These are phyloP conservation scores for Capricornis sumatraensis DNA, from an alignment of 2,113 vertebrate species.

Conservation along the genomic window DNA sequence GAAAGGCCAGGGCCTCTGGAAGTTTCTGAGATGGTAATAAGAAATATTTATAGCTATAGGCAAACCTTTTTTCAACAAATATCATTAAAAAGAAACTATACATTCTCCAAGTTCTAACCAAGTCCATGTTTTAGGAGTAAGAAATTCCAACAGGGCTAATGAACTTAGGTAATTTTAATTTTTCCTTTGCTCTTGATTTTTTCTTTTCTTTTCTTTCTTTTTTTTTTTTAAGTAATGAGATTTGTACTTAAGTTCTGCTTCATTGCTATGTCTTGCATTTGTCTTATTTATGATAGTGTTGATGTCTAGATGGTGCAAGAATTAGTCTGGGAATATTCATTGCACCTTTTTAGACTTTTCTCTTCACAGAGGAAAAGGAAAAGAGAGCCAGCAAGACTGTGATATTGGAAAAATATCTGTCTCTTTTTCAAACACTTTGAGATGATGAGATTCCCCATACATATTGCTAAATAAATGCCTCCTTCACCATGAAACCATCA, in stretches of 20 bases:
- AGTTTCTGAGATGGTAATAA: slow-evolving; percentile 50
- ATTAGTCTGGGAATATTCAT: background rate
- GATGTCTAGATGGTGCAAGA: background rate
- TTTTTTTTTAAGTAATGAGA: background rate
- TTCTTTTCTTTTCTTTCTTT: background rate
- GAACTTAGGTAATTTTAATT: background rate
- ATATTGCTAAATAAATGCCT: slow-evolving; percentile 34
- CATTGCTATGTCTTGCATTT: background rate
- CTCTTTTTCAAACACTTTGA: slow-evolving; percentile 48
- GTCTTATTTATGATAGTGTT: background rate
- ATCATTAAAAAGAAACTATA: slow-evolving; percentile 25
- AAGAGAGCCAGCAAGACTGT: background rate
- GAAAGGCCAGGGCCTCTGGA: slow-evolving; percentile 53
- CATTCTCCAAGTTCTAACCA: background rate
- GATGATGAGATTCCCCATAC: background rate
- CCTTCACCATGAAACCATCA: slow-evolving; percentile 3
- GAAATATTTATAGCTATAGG: slow-evolving; percentile 57
- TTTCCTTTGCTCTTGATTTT: background rate
- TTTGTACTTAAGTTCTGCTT: slow-evolving; percentile 7
- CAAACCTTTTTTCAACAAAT: slow-evolving; percentile 49
- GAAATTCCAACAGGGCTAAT: background rate
- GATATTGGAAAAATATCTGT: slow-evolving; percentile 20
- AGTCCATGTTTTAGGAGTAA: background rate
- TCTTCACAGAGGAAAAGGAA: background rate
- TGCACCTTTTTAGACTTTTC: background rate